Conservation (phyloP, 2,888 invertebrate species). For the Ephialtes manifestator region DNA sequence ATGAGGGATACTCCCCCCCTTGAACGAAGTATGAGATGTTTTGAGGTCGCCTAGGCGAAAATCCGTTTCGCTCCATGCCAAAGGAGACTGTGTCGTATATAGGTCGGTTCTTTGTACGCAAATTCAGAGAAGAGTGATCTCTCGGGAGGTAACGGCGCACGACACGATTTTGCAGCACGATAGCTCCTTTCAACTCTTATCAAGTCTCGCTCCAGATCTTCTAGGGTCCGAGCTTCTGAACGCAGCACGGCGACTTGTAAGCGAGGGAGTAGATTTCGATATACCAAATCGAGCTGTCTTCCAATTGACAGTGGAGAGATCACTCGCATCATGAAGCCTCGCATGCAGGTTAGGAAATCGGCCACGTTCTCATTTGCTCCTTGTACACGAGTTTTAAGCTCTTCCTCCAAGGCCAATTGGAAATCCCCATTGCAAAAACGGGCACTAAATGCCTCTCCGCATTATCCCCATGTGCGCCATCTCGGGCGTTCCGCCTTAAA, state of each 20-base stretch:
- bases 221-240: too few relatives aligned
- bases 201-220: too few relatives aligned
- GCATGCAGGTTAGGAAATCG: neutral
- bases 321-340: slow-evolving; percentile 16
- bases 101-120: neutral
- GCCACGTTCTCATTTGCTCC: neutral
- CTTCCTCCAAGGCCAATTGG: neutral
- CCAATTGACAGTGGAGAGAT: neutral
- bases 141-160: too few relatives aligned
- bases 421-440: neutral
- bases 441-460: neutral
- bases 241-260: too few relatives aligned
- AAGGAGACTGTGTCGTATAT: neutral
- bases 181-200: too few relatives aligned
- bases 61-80: too few relatives aligned
- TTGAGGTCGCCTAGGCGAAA: too few relatives aligned
- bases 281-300: neutral
- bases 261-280: too few relatives aligned
- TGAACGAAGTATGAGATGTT: neutral
- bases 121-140: neutral
- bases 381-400: slow-evolving; percentile 9
- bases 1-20: neutral
- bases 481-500: neutral
- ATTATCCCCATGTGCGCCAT: neutral
- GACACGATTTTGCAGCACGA: too few relatives aligned